Conservation (phyloP, 2,888 invertebrate species). For the Rhogogaster chlorosoma region DNA sequence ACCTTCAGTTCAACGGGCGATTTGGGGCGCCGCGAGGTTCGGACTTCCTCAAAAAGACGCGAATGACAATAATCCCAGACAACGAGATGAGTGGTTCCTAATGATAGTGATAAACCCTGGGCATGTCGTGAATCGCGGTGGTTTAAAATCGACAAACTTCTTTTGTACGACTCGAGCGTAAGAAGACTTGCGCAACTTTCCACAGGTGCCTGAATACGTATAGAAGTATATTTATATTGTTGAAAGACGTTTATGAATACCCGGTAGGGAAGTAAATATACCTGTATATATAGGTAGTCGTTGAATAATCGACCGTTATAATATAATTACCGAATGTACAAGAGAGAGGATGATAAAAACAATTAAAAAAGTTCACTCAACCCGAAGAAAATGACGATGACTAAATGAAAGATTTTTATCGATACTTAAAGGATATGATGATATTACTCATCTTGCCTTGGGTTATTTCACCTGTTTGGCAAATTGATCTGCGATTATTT, state of each 20-base stretch:
- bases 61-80: constrained; percentile 36
- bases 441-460: neutral
- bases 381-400: neutral
- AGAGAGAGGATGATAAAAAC: neutral
- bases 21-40: neutral
- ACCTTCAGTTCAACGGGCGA: neutral
- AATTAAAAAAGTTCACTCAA: neutral
- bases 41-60: neutral
- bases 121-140: constrained; percentile 8
- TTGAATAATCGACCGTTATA: constrained; percentile 17
- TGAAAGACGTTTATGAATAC: neutral
- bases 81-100: neutral
- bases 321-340: neutral
- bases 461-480: neutral
- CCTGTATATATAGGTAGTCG: neutral
- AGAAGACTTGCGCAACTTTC: neutral
- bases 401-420: neutral
- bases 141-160: neutral
- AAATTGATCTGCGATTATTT: neutral
- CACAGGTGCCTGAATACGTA: neutral
- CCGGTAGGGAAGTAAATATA: too few relatives aligned
- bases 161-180: neutral
- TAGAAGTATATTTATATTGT: neutral
- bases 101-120: constrained; percentile 14
- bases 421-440: neutral